Evolutionary conservation across 2,797 vertebrate genomes (phyloP).

Genomic region (Sebastolobus alascanus): DNA sequence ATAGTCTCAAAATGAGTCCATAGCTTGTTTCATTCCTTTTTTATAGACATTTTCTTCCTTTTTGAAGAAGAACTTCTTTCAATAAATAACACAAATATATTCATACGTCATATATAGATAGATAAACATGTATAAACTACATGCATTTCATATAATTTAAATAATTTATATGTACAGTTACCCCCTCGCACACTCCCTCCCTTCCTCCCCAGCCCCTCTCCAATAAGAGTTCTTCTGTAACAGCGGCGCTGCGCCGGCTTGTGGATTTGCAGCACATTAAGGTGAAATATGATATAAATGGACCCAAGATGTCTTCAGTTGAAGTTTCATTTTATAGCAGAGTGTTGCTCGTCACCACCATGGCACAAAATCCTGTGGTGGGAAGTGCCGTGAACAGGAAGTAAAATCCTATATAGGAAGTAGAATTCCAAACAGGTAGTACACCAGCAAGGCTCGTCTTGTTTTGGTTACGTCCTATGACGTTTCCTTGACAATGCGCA

Average conservation of each 20-base stretch:
- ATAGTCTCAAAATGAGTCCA: slow-evolving; percentile 68
- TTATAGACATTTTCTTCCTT: slow-evolving; percentile 64
- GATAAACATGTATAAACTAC: slow-evolving; percentile 98
- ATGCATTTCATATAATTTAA: slow-evolving; percentile 99
- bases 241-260: slow-evolving; percentile 34
- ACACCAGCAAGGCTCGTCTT: slow-evolving; percentile 1
- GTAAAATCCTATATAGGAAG: slow-evolving; percentile 60
- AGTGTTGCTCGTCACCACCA: slow-evolving; percentile 10
- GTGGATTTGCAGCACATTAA: slow-evolving; percentile 55
- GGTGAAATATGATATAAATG: slow-evolving; percentile 65
- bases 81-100: slow-evolving; percentile 99
- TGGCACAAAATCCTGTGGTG: slow-evolving; percentile 42
- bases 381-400: slow-evolving; percentile 47
- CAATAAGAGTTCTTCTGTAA: slow-evolving; percentile 49
- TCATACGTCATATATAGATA: slow-evolving; percentile 95
- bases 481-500: slow-evolving; percentile 96
- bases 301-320: slow-evolving; percentile 61
- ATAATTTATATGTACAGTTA: slow-evolving; percentile 96
- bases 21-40: slow-evolving; percentile 71
- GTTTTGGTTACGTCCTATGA: slow-evolving; percentile 87
- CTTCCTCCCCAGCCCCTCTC: slow-evolving; percentile 30
- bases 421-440: slow-evolving; percentile 58
- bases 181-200: slow-evolving; percentile 51
- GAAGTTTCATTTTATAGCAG: slow-evolving; percentile 37
- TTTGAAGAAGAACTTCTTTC: slow-evolving; percentile 85